Evolutionary conservation across 37 sponge, comb jelly and placozoan genomes (phyloP), one percentile per base, ranked within the genome.

Genomic region (Chondrilla cf. caribensis): DNA sequence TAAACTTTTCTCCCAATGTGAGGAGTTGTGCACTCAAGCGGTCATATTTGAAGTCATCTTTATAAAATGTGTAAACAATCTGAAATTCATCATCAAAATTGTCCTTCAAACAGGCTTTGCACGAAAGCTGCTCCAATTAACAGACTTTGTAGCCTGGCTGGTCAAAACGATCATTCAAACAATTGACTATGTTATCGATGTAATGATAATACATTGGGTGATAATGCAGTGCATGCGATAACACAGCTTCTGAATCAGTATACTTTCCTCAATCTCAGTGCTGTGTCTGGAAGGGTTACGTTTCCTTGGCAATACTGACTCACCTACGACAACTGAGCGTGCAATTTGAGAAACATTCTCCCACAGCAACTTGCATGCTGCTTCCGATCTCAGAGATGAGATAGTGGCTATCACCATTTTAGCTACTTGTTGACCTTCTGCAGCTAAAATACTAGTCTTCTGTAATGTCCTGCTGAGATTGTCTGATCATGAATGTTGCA

Each of bases 401-500:
- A 83, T 58, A 8, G 84, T 83, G 38, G 37, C 73, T 28, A 82
- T 68, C 38, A 82, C 72, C 83, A 82, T 82, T 68, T 25, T 47
- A 26, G 36, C 81, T 36, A 82, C 54, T 17, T 70, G 59, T 57
- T 82, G 83, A 43, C 72, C 83, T 70, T 67, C 83, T 41, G 83
- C 71, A 33, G 83, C 83, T 24, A 58, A 70, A 14, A 82, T 70
- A 21, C 55, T 67, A 22, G 60, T 35, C 83, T 82, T 82, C 41
- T 82, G 83, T 17, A 82, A 58, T 14, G 37, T 57, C 54, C 47
- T 24, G 58, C 58, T 70, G 22, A 82, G 83, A 29, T 82, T 82
- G 72, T 82, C 58, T 60, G 83, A n/a, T n/a, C n/a, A n/a, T n/a
- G n/a, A 31, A 33, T 82, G 83, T n/a, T 60, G 71, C 25, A 71